phyloP scores from a whole-genome alignment of 2,797 vertebrate genomes.

The Clarias platycephalus region DNA sequence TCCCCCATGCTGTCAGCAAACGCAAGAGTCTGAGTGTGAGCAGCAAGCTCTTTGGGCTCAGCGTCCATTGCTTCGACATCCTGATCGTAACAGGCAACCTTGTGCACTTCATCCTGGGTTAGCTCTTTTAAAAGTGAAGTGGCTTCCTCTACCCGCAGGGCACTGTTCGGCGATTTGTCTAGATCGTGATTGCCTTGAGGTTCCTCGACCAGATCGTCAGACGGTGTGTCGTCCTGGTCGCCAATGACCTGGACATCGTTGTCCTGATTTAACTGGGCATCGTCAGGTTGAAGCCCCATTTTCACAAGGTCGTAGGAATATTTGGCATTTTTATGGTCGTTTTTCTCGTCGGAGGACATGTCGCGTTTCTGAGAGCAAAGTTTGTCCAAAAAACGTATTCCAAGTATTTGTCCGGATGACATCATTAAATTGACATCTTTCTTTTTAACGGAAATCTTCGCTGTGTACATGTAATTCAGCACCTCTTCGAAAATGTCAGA shows the following conservation, averaged over 20 bases:
- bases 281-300: slow-evolving; percentile 90
- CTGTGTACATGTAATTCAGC: slow-evolving; percentile 97
- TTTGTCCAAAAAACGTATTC: slow-evolving; percentile 94
- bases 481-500: slow-evolving; percentile 98
- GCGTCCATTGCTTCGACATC: slow-evolving; percentile 91
- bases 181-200: slow-evolving; percentile 87
- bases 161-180: slow-evolving; percentile 88
- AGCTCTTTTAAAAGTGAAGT: slow-evolving; percentile 87
- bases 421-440: slow-evolving; percentile 98
- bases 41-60: slow-evolving; percentile 88
- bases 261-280: slow-evolving; percentile 83
- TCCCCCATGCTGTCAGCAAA: slow-evolving; percentile 91
- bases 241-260: slow-evolving; percentile 83
- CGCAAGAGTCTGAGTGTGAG: slow-evolving; percentile 86
- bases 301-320: slow-evolving; percentile 87
- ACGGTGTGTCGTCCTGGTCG: slow-evolving; percentile 85
- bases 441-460: slow-evolving; percentile 94
- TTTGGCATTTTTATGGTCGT: slow-evolving; percentile 81
- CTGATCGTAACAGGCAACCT: slow-evolving; percentile 93
- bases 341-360: slow-evolving; percentile 87
- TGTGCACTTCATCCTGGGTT: slow-evolving; percentile 92
- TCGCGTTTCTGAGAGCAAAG: slow-evolving; percentile 96
- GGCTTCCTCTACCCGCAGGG: slow-evolving; percentile 90
- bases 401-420: slow-evolving; percentile 96
- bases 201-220: slow-evolving; percentile 87